Percentiles rank a stretch among this genome's conserved stretches.
These are phyloP conservation scores for Enteromius paludinosus DNA, from an alignment of 2,797 vertebrate species.

Conservation along the genomic window DNA sequence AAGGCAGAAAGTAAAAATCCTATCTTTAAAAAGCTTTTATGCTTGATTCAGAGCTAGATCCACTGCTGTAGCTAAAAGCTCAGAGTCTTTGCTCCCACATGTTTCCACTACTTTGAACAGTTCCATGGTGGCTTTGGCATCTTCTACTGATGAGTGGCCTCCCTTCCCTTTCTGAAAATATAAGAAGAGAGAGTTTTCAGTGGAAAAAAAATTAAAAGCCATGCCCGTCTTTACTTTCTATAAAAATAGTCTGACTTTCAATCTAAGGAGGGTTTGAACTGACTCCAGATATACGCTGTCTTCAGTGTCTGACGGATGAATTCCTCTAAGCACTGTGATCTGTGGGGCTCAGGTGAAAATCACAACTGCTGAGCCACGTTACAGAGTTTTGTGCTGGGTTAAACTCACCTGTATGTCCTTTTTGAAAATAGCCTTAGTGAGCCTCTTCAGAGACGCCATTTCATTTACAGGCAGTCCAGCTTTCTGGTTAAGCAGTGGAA, in stretches of 20 bases:
- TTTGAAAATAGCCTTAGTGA: conserved; percentile 86
- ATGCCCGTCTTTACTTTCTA: background rate
- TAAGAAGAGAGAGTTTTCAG: conserved; percentile 20
- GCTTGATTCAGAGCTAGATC: background rate
- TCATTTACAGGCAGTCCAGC: conserved; percentile 76
- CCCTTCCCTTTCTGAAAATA: conserved; percentile 77
- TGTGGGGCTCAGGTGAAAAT: background rate
- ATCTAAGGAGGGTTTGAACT: background rate
- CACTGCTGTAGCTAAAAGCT: background rate
- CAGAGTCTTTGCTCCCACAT: conserved; percentile 85
- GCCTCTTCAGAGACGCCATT: conserved; percentile 83
- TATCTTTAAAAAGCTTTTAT: background rate
- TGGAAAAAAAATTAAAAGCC: conserved; percentile 8
- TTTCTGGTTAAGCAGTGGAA: conserved; percentile 85
- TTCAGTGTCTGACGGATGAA: background rate
- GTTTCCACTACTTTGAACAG: conserved; percentile 88
- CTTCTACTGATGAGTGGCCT: conserved; percentile 93
- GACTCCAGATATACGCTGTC: background rate
- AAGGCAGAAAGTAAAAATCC: background rate
- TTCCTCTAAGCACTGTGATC: background rate
- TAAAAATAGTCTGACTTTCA: conserved; percentile 22
- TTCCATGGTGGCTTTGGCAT: conserved; percentile 90
- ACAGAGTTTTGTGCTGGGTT: background rate
- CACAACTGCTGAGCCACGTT: background rate
- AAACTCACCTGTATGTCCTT: conserved; percentile 88